phyloP scores from a whole-genome alignment of 37 sponge, comb jelly and placozoan genomes.

The Aphrocallistes beatrix region DNA sequence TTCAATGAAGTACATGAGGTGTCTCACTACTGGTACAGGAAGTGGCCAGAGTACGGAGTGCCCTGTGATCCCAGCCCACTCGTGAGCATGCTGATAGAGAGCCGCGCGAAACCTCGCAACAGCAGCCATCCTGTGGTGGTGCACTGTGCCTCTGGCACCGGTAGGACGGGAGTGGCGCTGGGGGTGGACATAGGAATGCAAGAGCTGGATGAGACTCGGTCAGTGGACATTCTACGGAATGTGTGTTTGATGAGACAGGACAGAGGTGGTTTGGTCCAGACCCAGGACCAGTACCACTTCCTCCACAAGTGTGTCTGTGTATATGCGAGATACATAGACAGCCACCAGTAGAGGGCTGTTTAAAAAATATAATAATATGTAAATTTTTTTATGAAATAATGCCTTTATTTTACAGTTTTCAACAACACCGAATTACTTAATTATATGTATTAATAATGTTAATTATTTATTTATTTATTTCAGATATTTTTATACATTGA shows the following conservation, averaged over 20 bases:
- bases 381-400: no score
- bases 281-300: constrained; percentile 22
- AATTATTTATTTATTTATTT: no score
- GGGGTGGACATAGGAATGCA: constrained; percentile 32
- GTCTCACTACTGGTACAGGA: constrained; percentile 23
- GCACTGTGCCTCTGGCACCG: constrained; percentile 27
- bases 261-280: constrained; percentile 69
- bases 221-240: constrained; percentile 57
- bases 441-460: no score
- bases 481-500: no score
- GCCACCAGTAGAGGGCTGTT: no score
- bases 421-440: no score
- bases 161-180: constrained; percentile 25
- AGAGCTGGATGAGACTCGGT: constrained; percentile 28
- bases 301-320: not conserved
- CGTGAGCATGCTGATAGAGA: not conserved
- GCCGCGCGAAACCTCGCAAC: not conserved
- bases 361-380: no score
- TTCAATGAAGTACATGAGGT: not conserved
- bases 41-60: constrained; percentile 17
- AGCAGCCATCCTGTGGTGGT: not conserved
- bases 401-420: no score
- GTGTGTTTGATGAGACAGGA: constrained; percentile 60
- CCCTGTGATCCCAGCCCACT: not conserved
- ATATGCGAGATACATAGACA: not conserved